Base-by-base conservation (phyloP, 2,888 invertebrate genomes). In the Peribatodes rhomboidaria region DNA sequence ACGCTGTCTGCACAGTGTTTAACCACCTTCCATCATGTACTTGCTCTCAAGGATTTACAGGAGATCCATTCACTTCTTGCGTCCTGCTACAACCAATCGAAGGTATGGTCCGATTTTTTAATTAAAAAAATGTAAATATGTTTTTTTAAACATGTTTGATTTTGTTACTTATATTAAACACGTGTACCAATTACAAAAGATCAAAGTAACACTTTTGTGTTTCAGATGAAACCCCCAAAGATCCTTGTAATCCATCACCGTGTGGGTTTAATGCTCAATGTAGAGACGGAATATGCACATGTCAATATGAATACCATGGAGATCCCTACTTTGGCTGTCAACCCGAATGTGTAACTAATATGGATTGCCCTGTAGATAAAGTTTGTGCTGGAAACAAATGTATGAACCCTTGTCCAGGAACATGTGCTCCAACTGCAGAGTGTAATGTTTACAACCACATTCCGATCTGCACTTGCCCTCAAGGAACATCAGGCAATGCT, bases 331-430 rank as follows among this genome's bases (percentile, higher is more conserved):
- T 94, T 33, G 95, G 95, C 20, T 97, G 97, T 78, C 94, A 96
- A 70, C 97, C 97, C 1, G 97, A 97, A 89, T 97, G 97, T 83
- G 93, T 96, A 18, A 93, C 95, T 16, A 97, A 96, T 82, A 95
- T 94, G 57, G 97, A 97, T 72, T 97, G 97, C 83, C 81, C 95
- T 0, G 77, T 92, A 64, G 92, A 96, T 73, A 95, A 93, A 77
- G 95, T 97, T 56, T 98, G 98, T 81, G 93, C 96, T 41, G 94
- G 94, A 74, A 96, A 95, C 78, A 96, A 96, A 87, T 97, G 97
- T 79, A 82, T 90, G 7, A 95, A 97, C 83, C 97, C 97, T 14
- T 97, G 97, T 76, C 94, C 94, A 27, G 95, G 95, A 73, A 95
- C 95, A 52, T 96, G 97, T 85, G 97, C 96, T 44, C 78, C 89